Base-by-base conservation (phyloP, 1,140 invertebrate species). In the Drosophila tani region DNA sequence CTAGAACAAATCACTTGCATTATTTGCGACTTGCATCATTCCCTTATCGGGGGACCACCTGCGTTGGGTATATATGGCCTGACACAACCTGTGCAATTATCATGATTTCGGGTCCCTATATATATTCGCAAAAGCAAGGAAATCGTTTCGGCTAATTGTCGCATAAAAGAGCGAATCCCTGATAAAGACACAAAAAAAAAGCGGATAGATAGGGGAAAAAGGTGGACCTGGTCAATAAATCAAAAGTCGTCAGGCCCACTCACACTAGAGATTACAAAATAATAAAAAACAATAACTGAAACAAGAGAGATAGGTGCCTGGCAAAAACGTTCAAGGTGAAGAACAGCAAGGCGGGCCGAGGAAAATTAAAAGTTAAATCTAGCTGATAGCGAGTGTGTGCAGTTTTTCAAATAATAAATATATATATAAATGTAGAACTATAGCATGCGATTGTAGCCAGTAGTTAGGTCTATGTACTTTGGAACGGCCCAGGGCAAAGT, bases 401-500 rank as follows among this genome's bases (percentile, higher is more conserved):
- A 73, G 38, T 73, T 73, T 59, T 51, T n/a, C 38, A 51, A 57
- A 41, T 27, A 68, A 35, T 55, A 64, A 15, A 56, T 46, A 69
- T 19, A 9, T 47, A 57, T 35, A 17, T 19, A 29, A 19, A 24
- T 29, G n/a, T 19, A 58, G 24, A 79, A 65, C 59, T 79, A 65
- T 45, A 63, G 66, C 63, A 68, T 43, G 56, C 63, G 70, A 68
- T 76, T 75, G 56, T 64, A 47, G 38, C 17, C 56, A 19, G 46
- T 29, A 49, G 55, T 17, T 38, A 41, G 38, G 38, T 41, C 51
- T 35, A 35, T 73, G 75, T 43, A 78, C 75, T 79, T 79, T 78
- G 75, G 66, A 79, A 63, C 75, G 60, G 12, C 38, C 69, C 69
- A 66, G 67, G 43, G 59, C 75, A 79, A 79, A 79, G 75, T 79